Evolutionary conservation across 2,797 vertebrate genomes (phyloP).

Genomic region (Epinephelus malabaricus): DNA sequence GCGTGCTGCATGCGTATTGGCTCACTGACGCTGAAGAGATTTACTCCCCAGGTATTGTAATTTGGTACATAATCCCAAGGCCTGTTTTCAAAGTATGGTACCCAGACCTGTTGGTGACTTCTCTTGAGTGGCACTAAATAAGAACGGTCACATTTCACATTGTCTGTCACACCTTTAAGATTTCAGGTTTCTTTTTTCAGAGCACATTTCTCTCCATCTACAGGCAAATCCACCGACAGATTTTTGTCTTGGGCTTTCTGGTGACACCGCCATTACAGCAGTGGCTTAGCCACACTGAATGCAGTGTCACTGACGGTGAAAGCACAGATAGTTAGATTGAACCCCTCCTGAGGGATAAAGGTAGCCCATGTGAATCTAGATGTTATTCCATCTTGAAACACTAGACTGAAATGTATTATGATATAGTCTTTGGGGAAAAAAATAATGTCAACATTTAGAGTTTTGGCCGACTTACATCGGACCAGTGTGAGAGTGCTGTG

Average conservation of each 20-base stretch:
- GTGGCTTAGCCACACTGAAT: background rate
- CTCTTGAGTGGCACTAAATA: background rate
- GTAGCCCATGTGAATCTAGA: conserved; percentile 1
- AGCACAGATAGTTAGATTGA: background rate
- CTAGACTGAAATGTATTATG: conserved; percentile 9
- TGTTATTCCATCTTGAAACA: conserved; percentile 6
- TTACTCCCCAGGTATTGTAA: too few relatives aligned
- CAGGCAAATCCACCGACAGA: background rate
- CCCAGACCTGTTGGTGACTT: too few relatives aligned
- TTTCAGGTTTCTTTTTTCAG: too few relatives aligned
- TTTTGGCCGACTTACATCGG: background rate
- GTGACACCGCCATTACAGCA: conserved; percentile 6
- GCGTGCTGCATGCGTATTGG: too few relatives aligned
- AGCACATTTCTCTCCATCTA: too few relatives aligned
- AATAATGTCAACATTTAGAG: background rate
- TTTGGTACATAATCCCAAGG: too few relatives aligned
- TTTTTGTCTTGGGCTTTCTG: background rate
- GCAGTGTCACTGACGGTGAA: conserved; percentile 3
- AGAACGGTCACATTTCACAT: background rate
- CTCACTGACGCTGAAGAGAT: too few relatives aligned
- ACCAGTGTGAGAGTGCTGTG: background rate
- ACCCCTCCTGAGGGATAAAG: background rate
- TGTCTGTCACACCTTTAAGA: too few relatives aligned
- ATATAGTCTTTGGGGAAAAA: background rate
- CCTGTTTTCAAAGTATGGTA: too few relatives aligned